Percentiles rank a stretch among this genome's conserved stretches.
Conservation (phyloP, 1,140 invertebrate species). For the Semibalanus balanoides region DNA sequence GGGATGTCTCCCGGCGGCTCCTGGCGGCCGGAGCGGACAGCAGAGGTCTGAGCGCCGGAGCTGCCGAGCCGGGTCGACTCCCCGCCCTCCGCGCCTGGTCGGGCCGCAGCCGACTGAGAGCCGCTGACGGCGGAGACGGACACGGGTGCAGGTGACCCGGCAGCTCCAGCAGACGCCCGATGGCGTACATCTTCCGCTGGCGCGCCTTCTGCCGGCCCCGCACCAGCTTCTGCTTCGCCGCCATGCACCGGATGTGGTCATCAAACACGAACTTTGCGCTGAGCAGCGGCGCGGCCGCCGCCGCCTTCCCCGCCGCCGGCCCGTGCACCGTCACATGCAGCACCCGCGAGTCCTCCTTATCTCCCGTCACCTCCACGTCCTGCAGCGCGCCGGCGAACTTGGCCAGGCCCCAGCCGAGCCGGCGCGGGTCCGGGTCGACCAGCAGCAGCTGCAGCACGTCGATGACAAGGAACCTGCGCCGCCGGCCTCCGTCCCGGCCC, state of each 20-base stretch:
- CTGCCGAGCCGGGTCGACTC: too few relatives aligned
- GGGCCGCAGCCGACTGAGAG: background rate
- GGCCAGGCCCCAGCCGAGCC: conserved; percentile 90
- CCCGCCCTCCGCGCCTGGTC: background rate
- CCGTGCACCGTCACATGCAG: conserved; percentile 88
- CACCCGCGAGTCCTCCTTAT: conserved; percentile 92
- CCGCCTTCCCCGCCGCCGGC: conserved; percentile 42
- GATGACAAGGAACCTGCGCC: conserved; percentile 79
- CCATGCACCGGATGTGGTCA: conserved; percentile 96
- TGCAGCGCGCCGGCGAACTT: conserved; percentile 58
- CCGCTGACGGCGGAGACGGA: background rate
- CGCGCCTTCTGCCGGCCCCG: conserved; percentile 86
- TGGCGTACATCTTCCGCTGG: conserved; percentile 88
- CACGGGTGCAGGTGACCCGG: conserved; percentile 22
- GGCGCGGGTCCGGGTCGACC: conserved; percentile 84
- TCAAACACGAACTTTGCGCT: conserved; percentile 93
- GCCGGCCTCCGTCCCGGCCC: conserved; percentile 47
- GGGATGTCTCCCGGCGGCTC: background rate
- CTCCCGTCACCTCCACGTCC: conserved; percentile 59
- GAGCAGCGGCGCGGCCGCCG: conserved; percentile 51
- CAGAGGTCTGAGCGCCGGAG: background rate
- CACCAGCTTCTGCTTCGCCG: conserved; percentile 70
- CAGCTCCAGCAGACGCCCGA: conserved; percentile 78
- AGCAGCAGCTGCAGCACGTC: conserved; percentile 87
- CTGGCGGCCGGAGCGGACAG: background rate